These are phyloP conservation scores for Fratercula arctica DNA, from an alignment of 2,797 vertebrate genomes.

Conservation along the genomic window DNA sequence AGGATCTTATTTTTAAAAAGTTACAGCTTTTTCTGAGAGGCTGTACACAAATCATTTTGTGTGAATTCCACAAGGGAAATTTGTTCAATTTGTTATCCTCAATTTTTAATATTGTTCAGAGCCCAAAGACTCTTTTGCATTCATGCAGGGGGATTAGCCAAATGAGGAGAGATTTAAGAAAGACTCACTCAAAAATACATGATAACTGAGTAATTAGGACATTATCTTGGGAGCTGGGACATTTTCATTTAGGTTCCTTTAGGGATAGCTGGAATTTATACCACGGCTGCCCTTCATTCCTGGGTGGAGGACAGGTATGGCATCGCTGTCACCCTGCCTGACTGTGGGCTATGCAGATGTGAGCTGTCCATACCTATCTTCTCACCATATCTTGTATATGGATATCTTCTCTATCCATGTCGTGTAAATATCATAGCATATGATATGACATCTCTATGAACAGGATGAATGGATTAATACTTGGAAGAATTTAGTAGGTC, in stretches of 20 bases:
- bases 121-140: not conserved
- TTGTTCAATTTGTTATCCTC: not conserved
- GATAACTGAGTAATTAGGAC: not conserved
- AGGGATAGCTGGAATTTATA: not conserved
- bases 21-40: not conserved
- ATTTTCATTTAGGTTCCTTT: not conserved
- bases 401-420: not conserved
- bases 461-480: not conserved
- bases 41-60: not conserved
- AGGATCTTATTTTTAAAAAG: not conserved
- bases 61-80: not conserved
- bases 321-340: not conserved
- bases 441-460: not conserved
- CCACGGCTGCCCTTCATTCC: rapidly evolving
- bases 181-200: not conserved
- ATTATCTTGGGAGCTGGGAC: not conserved
- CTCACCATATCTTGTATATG: too few relatives aligned
- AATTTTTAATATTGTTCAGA: not conserved
- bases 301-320: not conserved
- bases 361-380: not conserved
- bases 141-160: not conserved
- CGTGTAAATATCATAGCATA: not conserved
- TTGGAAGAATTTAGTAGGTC: not conserved
- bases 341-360: not conserved
- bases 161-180: not conserved